Percentiles rank a stretch among this genome's conserved stretches.
These are phyloP conservation scores for Hetaerina americana DNA, from an alignment of 1,140 invertebrate species.

Conservation along the genomic window DNA sequence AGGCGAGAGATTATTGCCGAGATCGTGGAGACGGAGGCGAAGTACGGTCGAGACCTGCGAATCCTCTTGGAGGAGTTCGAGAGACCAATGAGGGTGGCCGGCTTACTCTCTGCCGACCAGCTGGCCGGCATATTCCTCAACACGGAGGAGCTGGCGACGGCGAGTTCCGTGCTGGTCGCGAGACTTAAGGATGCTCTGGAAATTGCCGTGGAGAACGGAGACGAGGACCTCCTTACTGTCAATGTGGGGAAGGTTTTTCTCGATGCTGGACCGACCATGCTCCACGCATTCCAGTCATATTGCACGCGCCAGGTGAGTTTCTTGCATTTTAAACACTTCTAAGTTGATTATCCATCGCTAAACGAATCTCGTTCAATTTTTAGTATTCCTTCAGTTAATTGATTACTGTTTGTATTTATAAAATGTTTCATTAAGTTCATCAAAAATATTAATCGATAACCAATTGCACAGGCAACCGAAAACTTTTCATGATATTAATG, in stretches of 20 bases:
- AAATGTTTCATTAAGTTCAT: too few species aligned
- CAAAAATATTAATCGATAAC: too few species aligned
- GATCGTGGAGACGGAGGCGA: constrained; percentile 92
- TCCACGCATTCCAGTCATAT: constrained; percentile 88
- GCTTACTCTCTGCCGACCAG: constrained; percentile 40
- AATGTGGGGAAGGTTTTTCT: constrained; percentile 85
- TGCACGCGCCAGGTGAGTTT: constrained; percentile 62
- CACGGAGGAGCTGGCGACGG: constrained; percentile 79
- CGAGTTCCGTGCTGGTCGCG: constrained; percentile 73
- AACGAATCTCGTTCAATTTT: too few species aligned
- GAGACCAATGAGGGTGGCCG: constrained; percentile 81
- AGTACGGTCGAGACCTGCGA: constrained; percentile 81
- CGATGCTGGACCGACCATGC: constrained; percentile 73
- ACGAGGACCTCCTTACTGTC: constrained; percentile 74
- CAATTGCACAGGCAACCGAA: too few species aligned
- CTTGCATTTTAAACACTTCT: too few species aligned
- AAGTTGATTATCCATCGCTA: too few species aligned
- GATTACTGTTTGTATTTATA: too few species aligned
- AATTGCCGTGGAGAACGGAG: constrained; percentile 61
- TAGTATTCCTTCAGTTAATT: too few species aligned
- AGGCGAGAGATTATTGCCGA: constrained; percentile 89
- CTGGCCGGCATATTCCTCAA: constrained; percentile 87
- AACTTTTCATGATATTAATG: too few species aligned
- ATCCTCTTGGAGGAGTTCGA: constrained; percentile 91
- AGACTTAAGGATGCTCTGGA: constrained; percentile 78